These are phyloP conservation scores for Pampusana beccarii DNA, from an alignment of 2,113 vertebrate genomes.

Conservation along the genomic window DNA sequence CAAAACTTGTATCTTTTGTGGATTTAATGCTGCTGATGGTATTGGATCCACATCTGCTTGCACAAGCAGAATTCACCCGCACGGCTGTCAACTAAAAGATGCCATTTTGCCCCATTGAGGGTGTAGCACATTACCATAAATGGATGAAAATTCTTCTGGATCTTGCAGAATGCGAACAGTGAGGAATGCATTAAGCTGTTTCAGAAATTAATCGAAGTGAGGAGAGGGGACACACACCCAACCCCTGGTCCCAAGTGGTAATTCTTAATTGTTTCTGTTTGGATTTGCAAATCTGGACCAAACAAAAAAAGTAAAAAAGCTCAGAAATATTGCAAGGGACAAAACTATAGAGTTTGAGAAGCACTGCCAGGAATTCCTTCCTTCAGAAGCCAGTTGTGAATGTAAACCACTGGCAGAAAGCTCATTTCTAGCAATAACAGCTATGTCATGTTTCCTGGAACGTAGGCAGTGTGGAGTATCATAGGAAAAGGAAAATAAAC, in stretches of 20 bases:
- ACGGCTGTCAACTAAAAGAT: background rate
- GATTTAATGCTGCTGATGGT: background rate
- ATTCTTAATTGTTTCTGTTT: background rate
- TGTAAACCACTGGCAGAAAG: conserved; percentile 27
- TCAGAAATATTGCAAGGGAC: background rate
- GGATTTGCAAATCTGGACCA: background rate
- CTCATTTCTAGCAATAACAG: conserved; percentile 45
- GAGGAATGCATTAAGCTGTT: rapidly evolving
- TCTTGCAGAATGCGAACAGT: background rate
- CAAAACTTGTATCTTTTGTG: background rate
- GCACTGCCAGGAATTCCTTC: conserved; percentile 47
- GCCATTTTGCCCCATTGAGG: background rate
- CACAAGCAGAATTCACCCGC: background rate
- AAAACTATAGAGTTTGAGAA: background rate
- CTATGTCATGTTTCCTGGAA: conserved; percentile 60
- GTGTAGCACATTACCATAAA: background rate
- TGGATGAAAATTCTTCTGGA: background rate
- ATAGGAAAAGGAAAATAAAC: conserved; percentile 63
- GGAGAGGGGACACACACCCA: background rate
- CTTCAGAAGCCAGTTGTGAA: conserved; percentile 13
- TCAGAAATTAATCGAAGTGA: background rate
- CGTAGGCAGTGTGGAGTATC: conserved; percentile 18
- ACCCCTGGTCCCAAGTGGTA: background rate
- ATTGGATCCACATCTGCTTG: background rate
- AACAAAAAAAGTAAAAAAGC: background rate